These are phyloP conservation scores for Priocnemis perturbator DNA, from an alignment of 2,888 invertebrate genomes.

Conservation along the genomic window DNA sequence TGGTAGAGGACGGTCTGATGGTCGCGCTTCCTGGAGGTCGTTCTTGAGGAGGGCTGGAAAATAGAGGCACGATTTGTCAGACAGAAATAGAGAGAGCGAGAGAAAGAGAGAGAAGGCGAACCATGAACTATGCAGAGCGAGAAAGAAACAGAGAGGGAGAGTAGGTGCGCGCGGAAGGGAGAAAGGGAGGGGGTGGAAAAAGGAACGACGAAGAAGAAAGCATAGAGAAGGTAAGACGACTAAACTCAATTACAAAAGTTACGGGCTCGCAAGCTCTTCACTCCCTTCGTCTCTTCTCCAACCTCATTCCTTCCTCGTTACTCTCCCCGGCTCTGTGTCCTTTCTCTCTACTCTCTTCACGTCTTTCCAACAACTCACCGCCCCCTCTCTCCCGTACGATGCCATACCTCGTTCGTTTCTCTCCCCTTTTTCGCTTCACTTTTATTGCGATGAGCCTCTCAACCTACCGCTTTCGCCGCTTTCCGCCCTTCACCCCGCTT, in stretches of 20 bases:
- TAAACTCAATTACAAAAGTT: slow-evolving; percentile 74
- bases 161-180: neutral
- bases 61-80: slow-evolving; percentile 34
- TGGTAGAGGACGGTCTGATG: slow-evolving; percentile 19
- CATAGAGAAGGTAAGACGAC: slow-evolving; percentile 61
- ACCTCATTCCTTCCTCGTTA: neutral
- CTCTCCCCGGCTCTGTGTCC: slow-evolving; percentile 3
- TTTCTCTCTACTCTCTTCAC: slow-evolving; percentile 26
- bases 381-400: slow-evolving; percentile 16
- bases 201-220: slow-evolving; percentile 39
- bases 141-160: neutral
- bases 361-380: slow-evolving; percentile 35
- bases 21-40: slow-evolving; percentile 20
- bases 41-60: neutral
- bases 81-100: slow-evolving; percentile 24
- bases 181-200: slow-evolving; percentile 1
- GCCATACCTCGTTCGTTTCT: slow-evolving; percentile 20
- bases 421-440: slow-evolving; percentile 33
- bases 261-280: slow-evolving; percentile 52
- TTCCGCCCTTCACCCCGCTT: no score
- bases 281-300: slow-evolving; percentile 10
- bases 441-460: slow-evolving; percentile 39
- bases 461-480: slow-evolving; percentile 21
- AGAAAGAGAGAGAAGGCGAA: slow-evolving; percentile 10
- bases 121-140: slow-evolving; percentile 11